Conservation (phyloP, 1,140 invertebrate genomes). For the Philaenus spumarius region DNA sequence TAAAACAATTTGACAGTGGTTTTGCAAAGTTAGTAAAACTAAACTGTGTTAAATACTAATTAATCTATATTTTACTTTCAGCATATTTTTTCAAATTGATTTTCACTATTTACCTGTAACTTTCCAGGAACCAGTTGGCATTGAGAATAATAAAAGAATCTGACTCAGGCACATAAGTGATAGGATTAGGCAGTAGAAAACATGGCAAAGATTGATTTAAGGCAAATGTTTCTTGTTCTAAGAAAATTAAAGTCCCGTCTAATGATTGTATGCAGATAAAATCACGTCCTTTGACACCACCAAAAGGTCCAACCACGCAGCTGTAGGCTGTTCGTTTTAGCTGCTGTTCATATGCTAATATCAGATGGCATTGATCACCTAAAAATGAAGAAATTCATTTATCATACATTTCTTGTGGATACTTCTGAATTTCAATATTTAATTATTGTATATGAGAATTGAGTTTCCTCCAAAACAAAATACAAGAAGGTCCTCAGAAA, state of each 20-base stretch:
- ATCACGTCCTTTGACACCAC: slow-evolving; percentile 66
- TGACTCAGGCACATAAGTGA: slow-evolving; percentile 65
- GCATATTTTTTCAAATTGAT: no score
- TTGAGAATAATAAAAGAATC: slow-evolving; percentile 74
- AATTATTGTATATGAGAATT: no score
- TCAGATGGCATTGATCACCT: slow-evolving; percentile 55
- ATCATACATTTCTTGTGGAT: no score
- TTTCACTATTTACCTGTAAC: slow-evolving; percentile 64
- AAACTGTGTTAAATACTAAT: no score
- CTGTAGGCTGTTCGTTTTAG: slow-evolving; percentile 55
- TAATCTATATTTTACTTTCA: no score
- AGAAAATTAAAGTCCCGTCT: slow-evolving; percentile 76
- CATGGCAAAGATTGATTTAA: slow-evolving; percentile 67
- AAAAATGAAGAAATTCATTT: no score
- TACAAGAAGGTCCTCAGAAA: no score
- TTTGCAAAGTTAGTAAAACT: no score
- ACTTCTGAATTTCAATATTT: no score
- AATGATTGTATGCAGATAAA: slow-evolving; percentile 81
- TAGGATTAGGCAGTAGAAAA: slow-evolving; percentile 68
- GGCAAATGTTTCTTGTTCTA: slow-evolving; percentile 79
- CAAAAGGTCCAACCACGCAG: slow-evolving; percentile 73
- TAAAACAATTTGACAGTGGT: no score
- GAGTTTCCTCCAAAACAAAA: no score
- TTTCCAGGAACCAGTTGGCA: slow-evolving; percentile 66
- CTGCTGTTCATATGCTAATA: slow-evolving; percentile 55